phyloP scores from a whole-genome alignment of 2,888 invertebrate genomes.

The Biston stratarius region DNA sequence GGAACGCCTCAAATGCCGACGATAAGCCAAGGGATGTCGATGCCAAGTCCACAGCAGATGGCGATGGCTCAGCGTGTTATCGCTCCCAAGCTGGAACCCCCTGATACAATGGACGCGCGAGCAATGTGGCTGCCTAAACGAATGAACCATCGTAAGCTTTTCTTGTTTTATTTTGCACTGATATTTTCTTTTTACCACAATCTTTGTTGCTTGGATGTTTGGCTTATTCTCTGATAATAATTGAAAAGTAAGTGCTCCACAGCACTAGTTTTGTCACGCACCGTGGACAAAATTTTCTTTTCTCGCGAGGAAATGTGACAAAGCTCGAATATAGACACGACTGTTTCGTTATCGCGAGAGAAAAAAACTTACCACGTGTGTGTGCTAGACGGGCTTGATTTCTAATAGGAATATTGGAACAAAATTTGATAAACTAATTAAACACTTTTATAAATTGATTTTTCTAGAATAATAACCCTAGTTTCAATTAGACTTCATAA shows the following conservation, averaged over 20 bases:
- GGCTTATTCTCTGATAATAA: background rate
- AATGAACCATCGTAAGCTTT: slow-evolving; percentile 89
- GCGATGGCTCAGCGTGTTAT: slow-evolving; percentile 75
- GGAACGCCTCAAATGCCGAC: slow-evolving; percentile 78
- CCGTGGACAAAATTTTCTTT: no score
- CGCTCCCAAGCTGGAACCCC: slow-evolving; percentile 87
- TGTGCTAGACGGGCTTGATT: no score
- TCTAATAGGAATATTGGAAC: no score
- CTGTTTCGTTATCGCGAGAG: background rate
- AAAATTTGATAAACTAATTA: no score
- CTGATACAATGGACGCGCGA: slow-evolving; percentile 86
- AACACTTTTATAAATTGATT: no score
- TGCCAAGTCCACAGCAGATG: slow-evolving; percentile 72
- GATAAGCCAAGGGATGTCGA: slow-evolving; percentile 75
- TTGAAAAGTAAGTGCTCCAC: background rate
- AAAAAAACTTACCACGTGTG: no score
- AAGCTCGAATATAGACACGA: background rate
- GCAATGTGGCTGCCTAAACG: slow-evolving; percentile 88
- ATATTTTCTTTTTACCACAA: slow-evolving; percentile 49
- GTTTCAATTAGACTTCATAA: no score
- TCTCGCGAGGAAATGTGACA: no score
- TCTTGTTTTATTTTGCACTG: slow-evolving; percentile 58
- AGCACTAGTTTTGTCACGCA: no score
- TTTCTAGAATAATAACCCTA: no score
- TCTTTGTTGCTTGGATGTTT: slow-evolving; percentile 34